These are phyloP conservation scores for Proterorhinus semilunaris DNA, from an alignment of 2,113 vertebrate species.

Conservation along the genomic window DNA sequence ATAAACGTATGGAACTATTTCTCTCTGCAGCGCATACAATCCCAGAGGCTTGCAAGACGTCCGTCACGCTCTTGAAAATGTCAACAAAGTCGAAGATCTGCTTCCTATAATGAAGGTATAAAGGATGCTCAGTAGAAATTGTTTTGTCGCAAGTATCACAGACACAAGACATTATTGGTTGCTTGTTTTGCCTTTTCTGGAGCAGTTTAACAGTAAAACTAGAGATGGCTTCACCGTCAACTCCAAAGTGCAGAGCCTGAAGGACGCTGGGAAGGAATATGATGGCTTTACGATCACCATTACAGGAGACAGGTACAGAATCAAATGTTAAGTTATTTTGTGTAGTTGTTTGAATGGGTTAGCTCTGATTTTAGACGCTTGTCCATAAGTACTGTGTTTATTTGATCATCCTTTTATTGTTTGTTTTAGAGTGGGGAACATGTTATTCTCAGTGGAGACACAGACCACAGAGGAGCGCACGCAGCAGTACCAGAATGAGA, in stretches of 20 bases:
- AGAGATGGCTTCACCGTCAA: constrained; percentile 98
- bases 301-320: constrained; percentile 90
- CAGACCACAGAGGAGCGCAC: constrained; percentile 97
- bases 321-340: background rate
- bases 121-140: background rate
- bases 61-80: constrained; percentile 91
- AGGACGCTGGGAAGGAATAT: constrained; percentile 90
- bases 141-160: too few species aligned
- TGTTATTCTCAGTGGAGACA: constrained; percentile 96
- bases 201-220: constrained; percentile 99
- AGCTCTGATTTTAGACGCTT: too few species aligned
- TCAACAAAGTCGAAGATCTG: constrained; percentile 95
- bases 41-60: constrained; percentile 90
- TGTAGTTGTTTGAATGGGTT: background rate
- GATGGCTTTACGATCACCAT: constrained; percentile 98
- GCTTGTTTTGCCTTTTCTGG: constrained; percentile 65
- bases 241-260: constrained; percentile 95
- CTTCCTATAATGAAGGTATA: constrained; percentile 99
- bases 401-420: constrained; percentile 1
- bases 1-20: background rate
- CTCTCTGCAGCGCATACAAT: constrained; percentile 83
- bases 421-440: constrained; percentile 86
- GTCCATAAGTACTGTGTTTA: background rate
- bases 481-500: constrained; percentile 94
- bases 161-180: constrained; percentile 19